Conservation (phyloP, 2,113 vertebrate genomes). For the Lophura nycthemera region DNA sequence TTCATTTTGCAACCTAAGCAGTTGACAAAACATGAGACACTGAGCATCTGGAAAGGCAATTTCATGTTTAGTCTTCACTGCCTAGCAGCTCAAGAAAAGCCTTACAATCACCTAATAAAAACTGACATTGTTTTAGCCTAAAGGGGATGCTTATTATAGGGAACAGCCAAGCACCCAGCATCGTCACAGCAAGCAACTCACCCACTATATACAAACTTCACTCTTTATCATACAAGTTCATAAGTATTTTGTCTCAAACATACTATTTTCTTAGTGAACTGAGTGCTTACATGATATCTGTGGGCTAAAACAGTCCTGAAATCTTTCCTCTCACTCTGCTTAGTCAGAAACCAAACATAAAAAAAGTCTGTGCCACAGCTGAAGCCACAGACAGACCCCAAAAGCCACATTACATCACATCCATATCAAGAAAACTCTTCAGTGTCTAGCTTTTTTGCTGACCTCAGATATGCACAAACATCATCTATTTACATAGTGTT, state of each 20-base stretch:
- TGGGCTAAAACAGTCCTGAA: neutral
- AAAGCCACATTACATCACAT: neutral
- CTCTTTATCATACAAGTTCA: neutral
- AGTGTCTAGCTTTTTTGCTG: neutral
- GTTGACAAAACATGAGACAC: slow-evolving; percentile 77
- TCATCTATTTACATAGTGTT: neutral
- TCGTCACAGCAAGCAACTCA: neutral
- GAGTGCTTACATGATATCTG: neutral
- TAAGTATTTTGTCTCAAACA: neutral
- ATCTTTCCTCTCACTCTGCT: neutral
- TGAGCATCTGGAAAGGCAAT: slow-evolving; percentile 62
- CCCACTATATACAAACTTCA: neutral
- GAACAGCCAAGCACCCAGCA: neutral
- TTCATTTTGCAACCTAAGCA: slow-evolving; percentile 83
- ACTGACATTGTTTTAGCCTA: neutral
- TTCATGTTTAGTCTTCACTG: neutral
- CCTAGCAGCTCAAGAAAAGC: neutral
- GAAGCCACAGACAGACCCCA: neutral
- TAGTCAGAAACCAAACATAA: neutral
- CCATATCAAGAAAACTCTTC: neutral
- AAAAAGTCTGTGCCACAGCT: neutral
- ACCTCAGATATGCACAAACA: neutral
- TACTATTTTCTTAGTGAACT: neutral
- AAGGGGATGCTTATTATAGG: neutral
- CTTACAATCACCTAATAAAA: neutral